Conservation (phyloP, 2,797 vertebrate species). For the Semotilus atromaculatus region DNA sequence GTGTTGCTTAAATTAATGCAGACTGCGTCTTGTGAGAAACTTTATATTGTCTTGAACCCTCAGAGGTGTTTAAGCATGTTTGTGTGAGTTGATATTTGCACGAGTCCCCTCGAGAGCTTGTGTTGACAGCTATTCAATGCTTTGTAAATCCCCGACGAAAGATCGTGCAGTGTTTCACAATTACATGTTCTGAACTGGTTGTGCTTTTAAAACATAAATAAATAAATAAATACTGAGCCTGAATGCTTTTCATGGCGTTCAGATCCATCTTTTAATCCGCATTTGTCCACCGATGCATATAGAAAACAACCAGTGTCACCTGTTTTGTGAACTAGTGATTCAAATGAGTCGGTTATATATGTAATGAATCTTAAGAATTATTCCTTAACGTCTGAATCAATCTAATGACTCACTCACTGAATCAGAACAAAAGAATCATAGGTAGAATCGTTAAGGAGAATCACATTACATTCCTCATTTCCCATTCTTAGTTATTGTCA, state of each 20-base stretch:
- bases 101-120: not conserved
- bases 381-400: not conserved
- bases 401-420: constrained; percentile 1
- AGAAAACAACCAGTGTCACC: not conserved
- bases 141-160: constrained; percentile 12
- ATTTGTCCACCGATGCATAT: not conserved
- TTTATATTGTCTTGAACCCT: constrained; percentile 17
- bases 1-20: constrained; percentile 22
- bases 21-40: not conserved
- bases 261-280: not conserved
- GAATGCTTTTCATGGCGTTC: not conserved
- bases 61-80: constrained; percentile 23
- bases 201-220: not conserved
- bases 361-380: too few relatives aligned
- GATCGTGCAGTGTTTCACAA: constrained; percentile 22
- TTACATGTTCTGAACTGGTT: not conserved
- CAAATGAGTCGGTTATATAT: not conserved
- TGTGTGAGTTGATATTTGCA: constrained; percentile 36
- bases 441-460: not conserved
- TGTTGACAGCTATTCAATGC: constrained; percentile 27
- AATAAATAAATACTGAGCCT: not conserved
- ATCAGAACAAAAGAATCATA: constrained; percentile 7
- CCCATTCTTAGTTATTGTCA: not conserved
- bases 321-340: not conserved
- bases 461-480: not conserved